Percentiles rank a stretch among this genome's conserved stretches.
Evolutionary conservation across 2,888 invertebrate species (phyloP).

Genomic region (Dascillus cervinus): DNA sequence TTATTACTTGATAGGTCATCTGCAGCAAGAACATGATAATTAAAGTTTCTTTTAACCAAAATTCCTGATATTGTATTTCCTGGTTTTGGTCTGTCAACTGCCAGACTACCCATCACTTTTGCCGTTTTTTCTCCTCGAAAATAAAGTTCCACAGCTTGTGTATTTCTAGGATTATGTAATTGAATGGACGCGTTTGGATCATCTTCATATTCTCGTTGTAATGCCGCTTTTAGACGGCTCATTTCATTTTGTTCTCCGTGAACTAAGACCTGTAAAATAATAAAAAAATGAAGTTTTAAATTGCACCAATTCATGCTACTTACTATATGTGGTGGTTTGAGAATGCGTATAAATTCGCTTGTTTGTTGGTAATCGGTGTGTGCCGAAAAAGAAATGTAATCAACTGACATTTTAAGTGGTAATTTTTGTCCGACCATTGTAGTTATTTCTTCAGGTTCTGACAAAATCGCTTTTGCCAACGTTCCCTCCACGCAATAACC

Average conservation of each 20-base stretch:
- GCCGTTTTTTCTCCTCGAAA: slow-evolving; percentile 98
- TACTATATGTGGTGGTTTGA: slow-evolving; percentile 94
- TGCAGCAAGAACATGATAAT: slow-evolving; percentile 90
- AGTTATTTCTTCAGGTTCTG: slow-evolving; percentile 96
- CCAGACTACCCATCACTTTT: slow-evolving; percentile 93
- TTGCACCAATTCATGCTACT: slow-evolving; percentile 24
- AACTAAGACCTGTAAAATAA: slow-evolving; percentile 64
- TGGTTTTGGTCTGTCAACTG: slow-evolving; percentile 71
- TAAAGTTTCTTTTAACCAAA: slow-evolving; percentile 94
- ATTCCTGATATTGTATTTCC: slow-evolving; percentile 82
- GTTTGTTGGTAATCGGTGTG: slow-evolving; percentile 98
- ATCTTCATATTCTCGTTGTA: slow-evolving; percentile 89
- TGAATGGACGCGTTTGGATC: slow-evolving; percentile 73
- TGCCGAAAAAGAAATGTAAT: slow-evolving; percentile 98
- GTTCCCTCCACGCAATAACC: slow-evolving; percentile 88
- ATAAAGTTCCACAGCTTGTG: slow-evolving; percentile 84
- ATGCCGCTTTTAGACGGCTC: slow-evolving; percentile 89
- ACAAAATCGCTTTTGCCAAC: slow-evolving; percentile 85
- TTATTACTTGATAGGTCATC: slow-evolving; percentile 77
- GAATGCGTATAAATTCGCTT: slow-evolving; percentile 87
- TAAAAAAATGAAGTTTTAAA: not conserved
- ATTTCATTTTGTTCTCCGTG: slow-evolving; percentile 99
- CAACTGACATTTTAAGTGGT: slow-evolving; percentile 94
- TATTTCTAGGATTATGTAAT: slow-evolving; percentile 94
- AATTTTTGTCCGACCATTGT: slow-evolving; percentile 94